Base-by-base conservation (phyloP, 1,140 invertebrate genomes). In the Paralvinella palmiformis region DNA sequence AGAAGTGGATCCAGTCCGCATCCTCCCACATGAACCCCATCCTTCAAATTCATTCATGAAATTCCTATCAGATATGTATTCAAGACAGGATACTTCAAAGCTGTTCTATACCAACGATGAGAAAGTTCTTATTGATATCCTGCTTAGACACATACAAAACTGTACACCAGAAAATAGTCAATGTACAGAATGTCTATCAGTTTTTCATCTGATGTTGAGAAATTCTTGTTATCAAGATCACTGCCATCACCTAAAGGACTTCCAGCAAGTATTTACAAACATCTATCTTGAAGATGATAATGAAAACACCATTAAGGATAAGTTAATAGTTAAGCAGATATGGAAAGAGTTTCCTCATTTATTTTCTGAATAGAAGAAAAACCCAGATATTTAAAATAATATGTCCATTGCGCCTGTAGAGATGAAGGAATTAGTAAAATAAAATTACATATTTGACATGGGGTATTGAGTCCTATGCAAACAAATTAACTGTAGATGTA, bases 91-190 rank as follows among this genome's bases (percentile, higher is more conserved):
- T 44, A 92, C 91, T 4, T 88, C 92, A 0, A 84, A 86, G 68
- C 84, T 95, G 36, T 91, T 95, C 76, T 96, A 96, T 75, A 93
- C 91, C 0, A 96, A 95, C 75, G 92, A 96, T 76, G 88, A 90
- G 2, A 91, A 91, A 81, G 92, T 96, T 37, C 83, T 95, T 31
- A 88, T 96, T 69, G 93, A 96, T 75, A 94, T 96, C 73, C 87
- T 94, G 52, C 86, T 94, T 24, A 82, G 92, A 32, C 90, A 94
- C 75, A 82, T 96, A 4, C 4, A 4, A 20, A 13, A 29, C n/a
- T n/a, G 36, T 17, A 45, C 44, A 33, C 20, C 31, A 27, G 17
- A 61, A 44, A n/a, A 22, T 22, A 37, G 10, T 6, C 36, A 62
- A 0, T 52, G 77, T 33, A 72, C 72, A 10, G 63, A 67, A 6